Conservation (phyloP, 2,113 vertebrate species). For the Ranitomeya variabilis region DNA sequence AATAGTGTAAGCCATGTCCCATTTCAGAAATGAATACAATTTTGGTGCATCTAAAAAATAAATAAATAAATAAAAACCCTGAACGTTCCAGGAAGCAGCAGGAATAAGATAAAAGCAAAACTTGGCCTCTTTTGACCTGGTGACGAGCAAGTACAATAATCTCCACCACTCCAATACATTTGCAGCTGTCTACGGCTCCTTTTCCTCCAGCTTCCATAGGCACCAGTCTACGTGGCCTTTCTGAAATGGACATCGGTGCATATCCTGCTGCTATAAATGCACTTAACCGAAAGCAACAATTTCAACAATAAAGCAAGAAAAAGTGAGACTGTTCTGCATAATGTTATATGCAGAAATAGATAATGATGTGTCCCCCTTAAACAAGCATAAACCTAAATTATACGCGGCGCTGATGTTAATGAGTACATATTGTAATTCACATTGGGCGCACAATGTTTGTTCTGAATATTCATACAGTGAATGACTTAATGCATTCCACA, state of each 20-base stretch:
- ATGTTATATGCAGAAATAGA: constrained; percentile 22
- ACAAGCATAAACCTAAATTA: constrained; percentile 7
- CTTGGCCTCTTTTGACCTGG: too few species aligned
- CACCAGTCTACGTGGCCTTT: background rate
- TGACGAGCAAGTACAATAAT: background rate
- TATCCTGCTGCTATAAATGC: background rate
- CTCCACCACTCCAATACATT: background rate
- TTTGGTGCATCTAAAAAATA: too few species aligned
- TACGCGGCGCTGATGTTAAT: background rate
- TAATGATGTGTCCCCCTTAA: constrained; percentile 4
- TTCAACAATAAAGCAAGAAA: background rate
- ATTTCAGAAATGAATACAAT: too few species aligned
- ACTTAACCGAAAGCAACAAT: background rate
- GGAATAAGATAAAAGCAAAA: too few species aligned
- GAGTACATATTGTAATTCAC: constrained; percentile 17
- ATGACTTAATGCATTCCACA: constrained; percentile 30
- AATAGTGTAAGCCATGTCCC: too few species aligned
- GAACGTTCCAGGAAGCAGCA: too few species aligned
- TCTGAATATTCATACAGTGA: constrained; percentile 32
- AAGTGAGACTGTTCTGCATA: constrained; percentile 19
- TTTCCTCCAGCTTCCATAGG: background rate
- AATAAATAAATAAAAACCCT: too few species aligned
- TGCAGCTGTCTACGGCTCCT: background rate
- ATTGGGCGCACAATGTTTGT: constrained; percentile 4
- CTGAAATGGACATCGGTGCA: background rate